A percentile compares a stretch with the other conserved stretches of the same genome.
Evolutionary conservation across 35 echinoderm and acorn worm species (phyloP).

Genomic region (Eucidaris tribuloides): DNA sequence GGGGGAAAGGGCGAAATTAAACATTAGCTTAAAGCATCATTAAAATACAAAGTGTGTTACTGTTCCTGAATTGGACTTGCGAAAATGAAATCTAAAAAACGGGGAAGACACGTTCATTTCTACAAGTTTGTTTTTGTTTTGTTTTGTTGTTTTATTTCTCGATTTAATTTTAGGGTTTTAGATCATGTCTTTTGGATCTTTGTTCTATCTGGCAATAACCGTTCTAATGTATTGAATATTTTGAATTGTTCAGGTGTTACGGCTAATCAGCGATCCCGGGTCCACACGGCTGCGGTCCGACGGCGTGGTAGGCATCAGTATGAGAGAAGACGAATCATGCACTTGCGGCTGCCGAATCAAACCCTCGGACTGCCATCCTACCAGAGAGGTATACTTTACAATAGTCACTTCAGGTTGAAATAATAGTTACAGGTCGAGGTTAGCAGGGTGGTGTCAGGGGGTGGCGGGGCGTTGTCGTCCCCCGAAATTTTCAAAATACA

Average conservation of each 20-base stretch:
- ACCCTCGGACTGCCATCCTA: conserved; percentile 46
- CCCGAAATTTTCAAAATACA: no score
- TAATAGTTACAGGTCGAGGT: no score
- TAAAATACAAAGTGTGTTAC: no score
- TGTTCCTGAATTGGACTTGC: no score
- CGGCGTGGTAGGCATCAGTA: conserved; percentile 10
- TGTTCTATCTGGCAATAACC: neutral
- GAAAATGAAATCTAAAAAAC: no score
- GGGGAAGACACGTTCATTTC: neutral
- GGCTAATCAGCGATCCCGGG: conserved; percentile 14
- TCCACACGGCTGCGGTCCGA: neutral
- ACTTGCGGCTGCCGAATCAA: conserved; percentile 48
- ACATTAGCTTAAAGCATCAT: no score
- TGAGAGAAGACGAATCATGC: conserved; percentile 39
- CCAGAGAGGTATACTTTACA: conserved; percentile 30
- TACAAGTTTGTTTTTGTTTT: neutral
- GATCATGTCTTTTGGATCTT: neutral
- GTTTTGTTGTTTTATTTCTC: neutral
- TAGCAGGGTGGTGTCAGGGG: no score
- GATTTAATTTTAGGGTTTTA: neutral
- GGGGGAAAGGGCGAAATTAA: no score
- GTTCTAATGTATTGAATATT: neutral
- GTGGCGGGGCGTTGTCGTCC: no score
- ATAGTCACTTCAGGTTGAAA: no score
- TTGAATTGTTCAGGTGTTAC: no score